phyloP scores from a whole-genome alignment of 2,113 vertebrate genomes.

The Psammodynastes pulverulentus region DNA sequence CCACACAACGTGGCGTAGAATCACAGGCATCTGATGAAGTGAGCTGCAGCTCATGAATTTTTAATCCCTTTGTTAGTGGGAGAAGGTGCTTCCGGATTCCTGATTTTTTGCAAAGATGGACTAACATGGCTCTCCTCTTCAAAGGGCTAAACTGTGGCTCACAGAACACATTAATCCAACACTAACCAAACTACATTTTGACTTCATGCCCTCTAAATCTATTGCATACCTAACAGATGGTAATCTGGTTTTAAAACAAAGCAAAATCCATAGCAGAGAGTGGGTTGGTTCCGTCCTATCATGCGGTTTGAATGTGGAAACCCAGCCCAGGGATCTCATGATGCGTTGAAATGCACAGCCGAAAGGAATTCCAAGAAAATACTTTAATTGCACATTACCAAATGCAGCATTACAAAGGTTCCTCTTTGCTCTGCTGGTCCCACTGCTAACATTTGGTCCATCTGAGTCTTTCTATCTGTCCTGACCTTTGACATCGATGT shows the following conservation, averaged over 20 bases:
- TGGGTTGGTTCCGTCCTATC: background rate
- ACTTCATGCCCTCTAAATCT: background rate
- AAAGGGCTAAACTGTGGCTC: background rate
- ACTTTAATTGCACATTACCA: too few species aligned
- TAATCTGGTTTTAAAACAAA: background rate
- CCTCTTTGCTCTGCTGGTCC: background rate
- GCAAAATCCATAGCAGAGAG: background rate
- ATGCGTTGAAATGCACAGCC: background rate
- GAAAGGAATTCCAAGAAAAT: background rate
- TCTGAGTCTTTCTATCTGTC: background rate
- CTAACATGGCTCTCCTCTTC: background rate
- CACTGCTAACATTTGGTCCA: background rate
- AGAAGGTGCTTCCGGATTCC: background rate
- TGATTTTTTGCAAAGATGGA: background rate
- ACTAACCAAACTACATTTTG: background rate
- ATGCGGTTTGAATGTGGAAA: background rate
- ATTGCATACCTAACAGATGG: background rate
- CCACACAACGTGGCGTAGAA: background rate
- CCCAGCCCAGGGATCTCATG: background rate
- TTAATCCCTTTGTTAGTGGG: background rate
- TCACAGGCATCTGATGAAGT: background rate
- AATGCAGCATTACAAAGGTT: background rate
- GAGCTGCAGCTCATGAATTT: background rate
- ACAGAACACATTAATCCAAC: background rate
- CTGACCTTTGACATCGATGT: conserved; percentile 16